Evolutionary conservation across 2,797 vertebrate species (phyloP).

Genomic region (Avahi laniger): DNA sequence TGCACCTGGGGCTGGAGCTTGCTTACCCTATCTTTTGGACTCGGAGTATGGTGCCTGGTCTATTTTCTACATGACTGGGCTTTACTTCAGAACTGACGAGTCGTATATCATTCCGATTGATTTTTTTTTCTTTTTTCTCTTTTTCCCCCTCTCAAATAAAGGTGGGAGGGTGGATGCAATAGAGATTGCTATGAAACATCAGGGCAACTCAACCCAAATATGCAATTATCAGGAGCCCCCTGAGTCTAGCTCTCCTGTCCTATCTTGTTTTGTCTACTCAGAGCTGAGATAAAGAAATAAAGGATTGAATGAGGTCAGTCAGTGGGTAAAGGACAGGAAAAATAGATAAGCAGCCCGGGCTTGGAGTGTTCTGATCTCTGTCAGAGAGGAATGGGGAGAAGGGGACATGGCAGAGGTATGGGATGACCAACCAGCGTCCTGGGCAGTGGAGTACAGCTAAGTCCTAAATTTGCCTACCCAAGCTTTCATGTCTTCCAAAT

Average conservation of each 20-base stretch:
- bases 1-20: constrained; percentile 82
- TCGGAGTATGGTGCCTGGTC: constrained; percentile 86
- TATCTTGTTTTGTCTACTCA: constrained; percentile 16
- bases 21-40: constrained; percentile 83
- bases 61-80: constrained; percentile 94
- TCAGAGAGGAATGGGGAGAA: neutral
- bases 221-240: neutral
- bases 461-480: neutral
- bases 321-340: neutral
- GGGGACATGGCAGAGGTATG: neutral
- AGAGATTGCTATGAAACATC: constrained; percentile 75
- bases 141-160: neutral
- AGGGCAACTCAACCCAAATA: constrained; percentile 67
- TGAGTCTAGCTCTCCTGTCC: neutral
- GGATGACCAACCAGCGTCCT: neutral
- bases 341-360: neutral
- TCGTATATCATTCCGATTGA: constrained; percentile 89
- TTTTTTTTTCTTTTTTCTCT: constrained; percentile 79
- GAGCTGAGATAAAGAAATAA: neutral
- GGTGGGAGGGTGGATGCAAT: constrained; percentile 36
- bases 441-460: neutral
- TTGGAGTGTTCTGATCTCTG: neutral
- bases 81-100: constrained; percentile 89
- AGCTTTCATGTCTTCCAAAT: neutral
- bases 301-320: neutral